These are phyloP conservation scores for Pemphigus obesinymphae DNA, from an alignment of 1,140 invertebrate species.

Conservation along the genomic window DNA sequence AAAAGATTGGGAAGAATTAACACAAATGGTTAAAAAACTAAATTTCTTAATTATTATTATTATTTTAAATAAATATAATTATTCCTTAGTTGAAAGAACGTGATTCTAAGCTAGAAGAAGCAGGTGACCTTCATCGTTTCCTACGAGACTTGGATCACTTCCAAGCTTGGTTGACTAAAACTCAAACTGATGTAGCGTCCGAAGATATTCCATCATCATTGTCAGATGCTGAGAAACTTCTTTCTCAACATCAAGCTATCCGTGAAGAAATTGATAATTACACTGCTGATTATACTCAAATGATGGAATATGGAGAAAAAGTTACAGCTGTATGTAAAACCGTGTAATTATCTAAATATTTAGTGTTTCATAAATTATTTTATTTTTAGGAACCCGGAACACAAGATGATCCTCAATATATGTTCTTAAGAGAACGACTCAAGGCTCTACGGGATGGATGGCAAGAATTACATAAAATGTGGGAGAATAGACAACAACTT, in stretches of 20 bases:
- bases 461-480: slow-evolving; percentile 99
- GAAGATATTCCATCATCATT: slow-evolving; percentile 96
- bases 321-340: slow-evolving; percentile 69
- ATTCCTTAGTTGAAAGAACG: slow-evolving; percentile 78
- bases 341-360: slow-evolving; percentile 41
- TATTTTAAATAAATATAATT: slow-evolving; percentile 42
- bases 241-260: slow-evolving; percentile 95
- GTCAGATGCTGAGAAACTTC: slow-evolving; percentile 91
- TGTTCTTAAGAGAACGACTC: slow-evolving; percentile 94
- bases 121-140: slow-evolving; percentile 96
- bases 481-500: slow-evolving; percentile 94
- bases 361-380: neutral
- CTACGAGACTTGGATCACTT: slow-evolving; percentile 98
- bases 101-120: slow-evolving; percentile 96
- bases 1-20: slow-evolving; percentile 90
- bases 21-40: slow-evolving; percentile 72
- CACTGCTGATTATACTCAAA: slow-evolving; percentile 94
- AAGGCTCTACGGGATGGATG: slow-evolving; percentile 97
- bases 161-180: slow-evolving; percentile 97
- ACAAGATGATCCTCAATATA: slow-evolving; percentile 94
- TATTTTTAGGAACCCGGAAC: slow-evolving; percentile 48
- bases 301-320: slow-evolving; percentile 98
- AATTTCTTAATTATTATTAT: slow-evolving; percentile 14
- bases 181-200: slow-evolving; percentile 94
- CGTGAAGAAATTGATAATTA: slow-evolving; percentile 99